Evolutionary conservation across 2,797 vertebrate species (phyloP), one percentile per base, ranked within the genome.

Genomic region (Megalops cyprinoides): DNA sequence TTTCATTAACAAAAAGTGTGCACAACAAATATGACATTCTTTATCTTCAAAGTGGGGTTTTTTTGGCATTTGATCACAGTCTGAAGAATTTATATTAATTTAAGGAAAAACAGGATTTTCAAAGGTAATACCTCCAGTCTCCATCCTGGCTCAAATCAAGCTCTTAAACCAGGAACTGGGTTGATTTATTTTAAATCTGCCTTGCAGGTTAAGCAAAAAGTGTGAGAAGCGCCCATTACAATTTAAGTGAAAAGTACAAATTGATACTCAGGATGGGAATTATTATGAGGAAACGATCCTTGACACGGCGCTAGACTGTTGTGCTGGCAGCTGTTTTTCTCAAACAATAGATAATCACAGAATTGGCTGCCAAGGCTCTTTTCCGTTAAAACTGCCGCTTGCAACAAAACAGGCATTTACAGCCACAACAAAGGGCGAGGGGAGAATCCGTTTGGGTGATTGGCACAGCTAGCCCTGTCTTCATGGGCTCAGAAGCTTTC

Each of bases 381-480:
- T 25, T 53, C 65, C 74, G 78, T 37, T 71, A 44, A 42, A 42
- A 44, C 73, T 65, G 83, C 85, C 84, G 85, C 83, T 79, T 80
- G 82, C 84, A 83, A 89, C 89, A 89, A 89, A 89, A 87, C 87
- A 79, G 73, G 76, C 25, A 84, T 88, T 90, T 89, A 87, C 89
- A 80, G 82, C 77, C 8, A 79, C 51, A 39, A 79, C 79, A 81
- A 81, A 79, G 79, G 67, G 73, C 60, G 80, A 81, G 37, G 34
- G 84, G 84, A 84, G 87, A 82, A 82, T 82, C 76, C 76, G 37
- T 62, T 44, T 82, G 86, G 76, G 78, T 83, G 62, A 78, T 83
- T 85, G 81, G 85, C 82, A 78, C 81, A 83, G 82, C 10, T 58
- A 31, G 69, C 69, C 23, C 39, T 2, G 39, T 31, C 34, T 28